phyloP scores from a whole-genome alignment of 2,113 vertebrate species.

The Clinocottus analis region DNA sequence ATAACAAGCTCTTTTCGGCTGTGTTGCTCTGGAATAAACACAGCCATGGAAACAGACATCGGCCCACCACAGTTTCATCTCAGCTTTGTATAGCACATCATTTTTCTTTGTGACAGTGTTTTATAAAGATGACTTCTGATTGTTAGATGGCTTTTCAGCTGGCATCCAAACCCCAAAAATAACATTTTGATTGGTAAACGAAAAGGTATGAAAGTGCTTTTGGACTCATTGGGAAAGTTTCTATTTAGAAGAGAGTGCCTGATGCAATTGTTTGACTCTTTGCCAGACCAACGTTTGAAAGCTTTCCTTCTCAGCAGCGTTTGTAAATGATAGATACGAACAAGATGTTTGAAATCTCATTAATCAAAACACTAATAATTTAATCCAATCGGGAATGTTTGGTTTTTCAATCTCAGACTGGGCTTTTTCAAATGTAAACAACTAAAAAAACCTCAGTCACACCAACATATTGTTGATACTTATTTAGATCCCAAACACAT shows the following conservation, averaged over 20 bases:
- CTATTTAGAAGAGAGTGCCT: conserved; percentile 42
- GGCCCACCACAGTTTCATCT: conserved; percentile 59
- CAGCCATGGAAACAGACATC: conserved; percentile 64
- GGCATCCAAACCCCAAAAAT: conserved; percentile 62
- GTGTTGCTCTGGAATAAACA: conserved; percentile 73
- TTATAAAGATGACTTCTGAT: conserved; percentile 69
- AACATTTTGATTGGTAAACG: conserved; percentile 69
- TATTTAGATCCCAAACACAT: conserved; percentile 66
- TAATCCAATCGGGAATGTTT: conserved; percentile 1
- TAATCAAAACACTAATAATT: conserved; percentile 7
- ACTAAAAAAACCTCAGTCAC: conserved; percentile 28
- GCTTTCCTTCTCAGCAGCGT: not conserved
- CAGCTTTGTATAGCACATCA: conserved; percentile 53
- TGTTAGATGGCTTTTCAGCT: conserved; percentile 61
- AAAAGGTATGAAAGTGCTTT: conserved; percentile 49
- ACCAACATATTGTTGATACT: conserved; percentile 39
- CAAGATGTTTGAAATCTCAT: conserved; percentile 44
- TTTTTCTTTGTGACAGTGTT: conserved; percentile 78
- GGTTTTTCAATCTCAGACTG: not conserved
- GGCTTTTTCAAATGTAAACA: not conserved
- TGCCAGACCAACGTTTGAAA: conserved; percentile 17
- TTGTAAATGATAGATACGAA: conserved; percentile 11
- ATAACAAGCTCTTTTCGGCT: conserved; percentile 65
- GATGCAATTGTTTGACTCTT: conserved; percentile 51
- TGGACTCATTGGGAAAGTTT: conserved; percentile 43